phyloP scores from a whole-genome alignment of 2,888 invertebrate genomes.

The Chloroclystis v-ata region DNA sequence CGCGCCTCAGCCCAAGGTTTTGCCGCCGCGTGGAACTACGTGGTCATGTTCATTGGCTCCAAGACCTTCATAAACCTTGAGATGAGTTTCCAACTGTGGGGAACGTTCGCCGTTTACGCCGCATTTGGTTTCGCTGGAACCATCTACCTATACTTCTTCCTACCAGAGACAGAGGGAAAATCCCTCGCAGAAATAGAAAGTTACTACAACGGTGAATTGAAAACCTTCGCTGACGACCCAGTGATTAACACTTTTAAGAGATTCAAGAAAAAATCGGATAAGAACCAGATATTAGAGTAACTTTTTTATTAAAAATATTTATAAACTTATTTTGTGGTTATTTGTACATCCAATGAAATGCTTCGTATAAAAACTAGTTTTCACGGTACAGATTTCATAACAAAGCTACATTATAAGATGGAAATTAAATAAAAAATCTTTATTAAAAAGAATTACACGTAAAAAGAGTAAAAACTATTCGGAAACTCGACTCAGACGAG shows the following conservation, averaged over 20 bases:
- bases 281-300: slow-evolving; percentile 17
- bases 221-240: slow-evolving; percentile 64
- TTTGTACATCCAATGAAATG: no score
- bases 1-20: slow-evolving; percentile 74
- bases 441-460: no score
- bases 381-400: background rate
- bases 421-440: no score
- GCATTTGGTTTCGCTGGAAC: slow-evolving; percentile 64
- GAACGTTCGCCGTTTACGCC: slow-evolving; percentile 72
- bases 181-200: slow-evolving; percentile 72
- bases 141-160: slow-evolving; percentile 68
- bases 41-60: slow-evolving; percentile 70
- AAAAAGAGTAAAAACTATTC: no score
- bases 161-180: slow-evolving; percentile 78
- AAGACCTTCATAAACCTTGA: slow-evolving; percentile 76
- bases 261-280: slow-evolving; percentile 38
- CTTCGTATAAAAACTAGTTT: background rate
- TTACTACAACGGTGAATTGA: slow-evolving; percentile 56
- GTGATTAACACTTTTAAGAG: slow-evolving; percentile 57
- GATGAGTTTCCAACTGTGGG: slow-evolving; percentile 58
- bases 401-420: no score
- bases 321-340: background rate
- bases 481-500: no score
- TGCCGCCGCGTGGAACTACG: slow-evolving; percentile 74
- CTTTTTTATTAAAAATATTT: slow-evolving; percentile 22